These are phyloP conservation scores for Pteronotus mesoamericanus DNA, from an alignment of 2,797 vertebrate species.

Conservation along the genomic window DNA sequence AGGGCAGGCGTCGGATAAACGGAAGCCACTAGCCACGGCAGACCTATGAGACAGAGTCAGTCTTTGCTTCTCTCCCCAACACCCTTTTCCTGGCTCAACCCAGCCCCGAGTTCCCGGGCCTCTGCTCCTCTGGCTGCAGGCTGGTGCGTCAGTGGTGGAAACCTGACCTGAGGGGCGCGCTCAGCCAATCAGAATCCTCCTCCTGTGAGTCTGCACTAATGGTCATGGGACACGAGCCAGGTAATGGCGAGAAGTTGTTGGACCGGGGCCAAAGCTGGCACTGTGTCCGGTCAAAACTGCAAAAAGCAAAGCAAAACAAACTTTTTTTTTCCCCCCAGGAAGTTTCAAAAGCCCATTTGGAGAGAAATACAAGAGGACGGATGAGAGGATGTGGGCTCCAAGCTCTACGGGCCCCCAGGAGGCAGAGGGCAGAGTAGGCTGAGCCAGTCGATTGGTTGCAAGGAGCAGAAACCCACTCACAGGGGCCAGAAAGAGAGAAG, in stretches of 20 bases:
- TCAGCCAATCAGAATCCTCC: background rate
- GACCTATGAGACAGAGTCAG: background rate
- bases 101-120: no score
- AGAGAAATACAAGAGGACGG: background rate
- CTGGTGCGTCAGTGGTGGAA: background rate
- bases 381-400: background rate
- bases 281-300: background rate
- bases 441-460: background rate
- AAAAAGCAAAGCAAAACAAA: background rate
- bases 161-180: background rate
- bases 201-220: background rate
- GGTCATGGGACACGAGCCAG: background rate
- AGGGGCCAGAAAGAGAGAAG: background rate
- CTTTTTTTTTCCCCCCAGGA: background rate
- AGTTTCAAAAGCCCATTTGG: background rate
- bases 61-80: background rate
- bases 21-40: background rate
- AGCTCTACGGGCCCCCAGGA: accelerated
- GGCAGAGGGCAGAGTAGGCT: background rate
- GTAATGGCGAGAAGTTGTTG: background rate
- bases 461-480: slow-evolving; percentile 4
- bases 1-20: background rate
- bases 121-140: background rate
- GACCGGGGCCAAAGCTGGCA: background rate
- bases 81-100: background rate